A percentile compares a stretch with the other conserved stretches of the same genome.
Evolutionary conservation across 1,140 invertebrate genomes (phyloP).

Genomic region (Pseudomyrmex concolor): DNA sequence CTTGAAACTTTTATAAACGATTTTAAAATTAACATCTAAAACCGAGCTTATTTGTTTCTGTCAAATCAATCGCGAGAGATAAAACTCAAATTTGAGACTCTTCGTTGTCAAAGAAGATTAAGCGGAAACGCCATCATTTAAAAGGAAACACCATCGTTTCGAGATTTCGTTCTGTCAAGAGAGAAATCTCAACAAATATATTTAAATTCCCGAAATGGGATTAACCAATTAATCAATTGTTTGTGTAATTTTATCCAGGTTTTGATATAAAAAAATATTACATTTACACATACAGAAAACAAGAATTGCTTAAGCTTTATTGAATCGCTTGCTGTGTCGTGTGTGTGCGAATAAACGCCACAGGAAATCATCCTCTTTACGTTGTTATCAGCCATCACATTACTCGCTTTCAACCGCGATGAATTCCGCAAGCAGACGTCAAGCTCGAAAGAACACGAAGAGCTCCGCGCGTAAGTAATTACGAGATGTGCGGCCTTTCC

Average conservation of each 20-base stretch:
- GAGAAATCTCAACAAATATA: slow-evolving; percentile 35
- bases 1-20: slow-evolving; percentile 11
- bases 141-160: slow-evolving; percentile 13
- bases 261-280: slow-evolving; percentile 23
- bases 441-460: slow-evolving; percentile 21
- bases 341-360: slow-evolving; percentile 26
- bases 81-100: slow-evolving; percentile 41
- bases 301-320: slow-evolving; percentile 12
- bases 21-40: slow-evolving; percentile 31
- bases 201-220: slow-evolving; percentile 28
- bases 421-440: slow-evolving; percentile 29
- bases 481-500: slow-evolving; percentile 54
- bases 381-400: slow-evolving; percentile 26
- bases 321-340: background rate
- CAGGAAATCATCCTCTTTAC: slow-evolving; percentile 31
- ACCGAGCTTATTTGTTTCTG: slow-evolving; percentile 39
- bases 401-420: slow-evolving; percentile 25
- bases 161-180: slow-evolving; percentile 33
- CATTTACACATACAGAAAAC: background rate
- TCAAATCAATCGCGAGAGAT: slow-evolving; percentile 36
- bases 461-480: slow-evolving; percentile 57
- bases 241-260: slow-evolving; percentile 26
- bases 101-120: slow-evolving; percentile 45
- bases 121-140: slow-evolving; percentile 25
- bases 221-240: slow-evolving; percentile 1